Conservation (phyloP, 92 coral and sea anemone genomes). For the Palythoa heliodiscus region DNA sequence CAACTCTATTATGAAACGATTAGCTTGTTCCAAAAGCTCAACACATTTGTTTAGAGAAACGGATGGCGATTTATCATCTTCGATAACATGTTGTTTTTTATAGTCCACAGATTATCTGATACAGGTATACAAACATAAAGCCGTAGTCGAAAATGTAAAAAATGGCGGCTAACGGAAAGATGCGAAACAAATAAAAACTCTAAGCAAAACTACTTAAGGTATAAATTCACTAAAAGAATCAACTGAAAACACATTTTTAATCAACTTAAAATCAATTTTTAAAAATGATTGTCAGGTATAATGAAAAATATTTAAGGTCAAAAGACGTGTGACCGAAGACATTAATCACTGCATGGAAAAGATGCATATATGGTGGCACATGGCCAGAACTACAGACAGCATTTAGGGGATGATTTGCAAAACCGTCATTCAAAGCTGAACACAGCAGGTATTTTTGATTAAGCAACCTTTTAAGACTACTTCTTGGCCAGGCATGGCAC, state of each 20-base stretch:
- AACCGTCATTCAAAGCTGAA: not conserved
- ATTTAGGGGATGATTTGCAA: slow-evolving; percentile 23
- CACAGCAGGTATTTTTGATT: slow-evolving; percentile 9
- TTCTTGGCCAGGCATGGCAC: not conserved
- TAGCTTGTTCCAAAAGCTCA: slow-evolving; percentile 8
- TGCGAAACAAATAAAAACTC: not conserved
- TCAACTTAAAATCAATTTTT: not conserved
- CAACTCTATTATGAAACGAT: slow-evolving; percentile 30
- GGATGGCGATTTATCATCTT: slow-evolving; percentile 32
- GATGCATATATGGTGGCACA: slow-evolving; percentile 15
- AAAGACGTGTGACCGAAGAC: not conserved
- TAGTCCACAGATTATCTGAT: slow-evolving; percentile 28
- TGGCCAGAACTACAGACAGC: not conserved
- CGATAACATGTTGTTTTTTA: slow-evolving; percentile 18
- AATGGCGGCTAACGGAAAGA: not conserved
- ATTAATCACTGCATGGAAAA: not conserved
- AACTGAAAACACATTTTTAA: too few species aligned
- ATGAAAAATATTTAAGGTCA: slow-evolving; percentile 20
- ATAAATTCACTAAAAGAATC: not conserved
- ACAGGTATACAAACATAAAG: not conserved
- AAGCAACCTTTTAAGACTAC: not conserved
- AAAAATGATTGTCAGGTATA: not conserved
- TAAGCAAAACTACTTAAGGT: not conserved
- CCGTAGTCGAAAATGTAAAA: too few species aligned
- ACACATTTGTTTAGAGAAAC: slow-evolving; percentile 21